Evolutionary conservation across 1,140 invertebrate species (phyloP), one percentile per base, ranked within the genome.

Genomic region (Papilio glaucus): DNA sequence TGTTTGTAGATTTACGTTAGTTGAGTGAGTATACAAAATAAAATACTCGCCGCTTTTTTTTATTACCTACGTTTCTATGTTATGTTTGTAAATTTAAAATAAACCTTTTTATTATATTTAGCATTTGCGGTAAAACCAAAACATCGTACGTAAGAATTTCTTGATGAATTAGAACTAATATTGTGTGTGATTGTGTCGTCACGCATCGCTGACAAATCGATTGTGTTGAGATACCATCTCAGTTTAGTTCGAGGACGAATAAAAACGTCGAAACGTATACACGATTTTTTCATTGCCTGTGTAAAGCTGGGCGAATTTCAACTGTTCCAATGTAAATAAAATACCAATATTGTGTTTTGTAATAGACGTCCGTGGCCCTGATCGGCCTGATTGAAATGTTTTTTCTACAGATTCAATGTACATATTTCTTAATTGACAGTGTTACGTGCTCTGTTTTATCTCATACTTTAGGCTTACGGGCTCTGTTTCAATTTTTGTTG

Each of bases 161-260:
- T 39, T 45, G 42, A 24, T 57, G 9, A 57, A 57, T 24, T 29
- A 68, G 12, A 45, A 42, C 24, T 24, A 33, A 33, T 33, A 10
- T 67, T 42, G 65, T 42, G 41, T 15, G 67, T 10, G 49, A 24
- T 37, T 29, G 45, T 26, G 33, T 38, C 12, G 67, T 53, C 67
- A 53, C 42, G 67, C 42, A 18, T 18, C 29, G 29, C 67, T 9
- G 67, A 69, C n/a, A n/a, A 53, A 53, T 69, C 42, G 42, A 69
- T 69, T 45, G 41, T 53, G 15, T 69, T 69, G 67, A 53, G 67
- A 69, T 53, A 29, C 24, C n/a, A 45, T 69, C 67, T 33, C 41
- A 69, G 45, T 37, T 37, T 37, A 37, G 41, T 69, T 37, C 41
- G 65, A 24, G 26, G 67, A 10, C 24, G 45, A 69, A 69, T 69